Conservation (phyloP, 2,113 vertebrate species). For the Salvelinus sp. region DNA sequence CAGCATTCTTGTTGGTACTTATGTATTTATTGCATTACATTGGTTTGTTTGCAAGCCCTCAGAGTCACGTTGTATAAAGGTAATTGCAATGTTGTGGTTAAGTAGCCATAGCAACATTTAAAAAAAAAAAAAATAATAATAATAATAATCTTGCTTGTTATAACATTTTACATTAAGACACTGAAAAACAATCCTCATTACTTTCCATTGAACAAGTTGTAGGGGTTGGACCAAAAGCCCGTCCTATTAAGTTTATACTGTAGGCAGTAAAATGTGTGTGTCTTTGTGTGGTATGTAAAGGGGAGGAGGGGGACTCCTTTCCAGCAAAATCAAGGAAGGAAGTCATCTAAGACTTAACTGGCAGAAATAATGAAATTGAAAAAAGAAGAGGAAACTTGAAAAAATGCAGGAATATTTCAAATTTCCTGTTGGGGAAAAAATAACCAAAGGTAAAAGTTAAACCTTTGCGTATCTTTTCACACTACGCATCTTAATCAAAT, state of each 20-base stretch:
- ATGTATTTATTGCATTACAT: conserved; percentile 63
- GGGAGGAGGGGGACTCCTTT: conserved; percentile 40
- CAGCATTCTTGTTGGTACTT: conserved; percentile 58
- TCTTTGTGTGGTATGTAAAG: conserved; percentile 49
- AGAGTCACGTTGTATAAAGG: conserved; percentile 60
- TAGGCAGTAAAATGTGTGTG: conserved; percentile 60
- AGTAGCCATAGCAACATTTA: conserved; percentile 60
- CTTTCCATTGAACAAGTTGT: conserved; percentile 65
- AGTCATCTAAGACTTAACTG: conserved; percentile 65
- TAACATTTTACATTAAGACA: conserved; percentile 53
- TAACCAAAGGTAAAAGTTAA: not conserved
- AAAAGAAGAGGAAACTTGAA: conserved; percentile 55
- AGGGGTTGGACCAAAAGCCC: conserved; percentile 65
- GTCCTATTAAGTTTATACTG: conserved; percentile 70
- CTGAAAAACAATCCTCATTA: conserved; percentile 67
- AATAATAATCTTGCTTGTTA: not conserved
- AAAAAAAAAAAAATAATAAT: too few species aligned
- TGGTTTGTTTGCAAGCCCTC: conserved; percentile 60
- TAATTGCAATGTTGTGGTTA: conserved; percentile 72
- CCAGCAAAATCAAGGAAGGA: conserved; percentile 67
- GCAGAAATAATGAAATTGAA: conserved; percentile 53
- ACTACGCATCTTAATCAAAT: not conserved
- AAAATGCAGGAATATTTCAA: conserved; percentile 32
- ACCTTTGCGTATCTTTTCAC: not conserved
- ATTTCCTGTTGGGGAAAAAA: conserved; percentile 49